Evolutionary conservation across 1,140 invertebrate species (phyloP).

Genomic region (Drosophila guanche): DNA sequence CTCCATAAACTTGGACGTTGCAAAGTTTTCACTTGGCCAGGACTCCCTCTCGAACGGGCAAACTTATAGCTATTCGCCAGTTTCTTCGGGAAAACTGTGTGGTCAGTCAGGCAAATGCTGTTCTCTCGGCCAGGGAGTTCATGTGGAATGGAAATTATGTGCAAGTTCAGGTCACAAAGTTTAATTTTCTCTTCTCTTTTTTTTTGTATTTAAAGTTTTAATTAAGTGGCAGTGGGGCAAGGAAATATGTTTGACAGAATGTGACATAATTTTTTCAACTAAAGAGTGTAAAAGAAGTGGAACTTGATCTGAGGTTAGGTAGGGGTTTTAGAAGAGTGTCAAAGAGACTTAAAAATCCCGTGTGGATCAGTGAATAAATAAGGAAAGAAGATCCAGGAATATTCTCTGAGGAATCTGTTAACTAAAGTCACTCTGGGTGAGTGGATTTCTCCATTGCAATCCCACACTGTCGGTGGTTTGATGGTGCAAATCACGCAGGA

Average conservation of each 20-base stretch:
- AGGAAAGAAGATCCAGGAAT: neutral
- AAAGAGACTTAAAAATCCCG: too few relatives aligned
- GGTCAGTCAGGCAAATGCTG: constrained; percentile 71
- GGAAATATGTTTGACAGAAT: constrained; percentile 45
- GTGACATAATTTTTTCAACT: constrained; percentile 36
- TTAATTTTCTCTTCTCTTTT: constrained; percentile 18
- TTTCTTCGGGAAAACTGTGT: constrained; percentile 55
- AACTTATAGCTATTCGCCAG: constrained; percentile 47
- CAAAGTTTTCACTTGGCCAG: constrained; percentile 50
- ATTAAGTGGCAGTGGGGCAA: constrained; percentile 44
- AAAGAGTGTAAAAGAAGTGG: neutral
- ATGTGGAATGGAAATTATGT: constrained; percentile 68
- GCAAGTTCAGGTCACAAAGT: constrained; percentile 40
- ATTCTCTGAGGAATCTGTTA: constrained; percentile 41
- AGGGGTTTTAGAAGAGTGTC: too few relatives aligned
- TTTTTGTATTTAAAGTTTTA: constrained; percentile 58
- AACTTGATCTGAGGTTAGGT: constrained; percentile 12
- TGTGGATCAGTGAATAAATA: too few relatives aligned
- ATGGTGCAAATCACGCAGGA: constrained; percentile 56
- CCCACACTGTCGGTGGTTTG: constrained; percentile 12
- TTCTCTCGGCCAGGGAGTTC: constrained; percentile 62
- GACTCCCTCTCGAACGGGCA: constrained; percentile 7
- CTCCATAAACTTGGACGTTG: constrained; percentile 59
- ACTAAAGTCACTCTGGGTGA: constrained; percentile 16
- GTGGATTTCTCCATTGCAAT: constrained; percentile 11